These are phyloP conservation scores for Atherinomorus stipes DNA, from an alignment of 2,113 vertebrate genomes.

Conservation along the genomic window DNA sequence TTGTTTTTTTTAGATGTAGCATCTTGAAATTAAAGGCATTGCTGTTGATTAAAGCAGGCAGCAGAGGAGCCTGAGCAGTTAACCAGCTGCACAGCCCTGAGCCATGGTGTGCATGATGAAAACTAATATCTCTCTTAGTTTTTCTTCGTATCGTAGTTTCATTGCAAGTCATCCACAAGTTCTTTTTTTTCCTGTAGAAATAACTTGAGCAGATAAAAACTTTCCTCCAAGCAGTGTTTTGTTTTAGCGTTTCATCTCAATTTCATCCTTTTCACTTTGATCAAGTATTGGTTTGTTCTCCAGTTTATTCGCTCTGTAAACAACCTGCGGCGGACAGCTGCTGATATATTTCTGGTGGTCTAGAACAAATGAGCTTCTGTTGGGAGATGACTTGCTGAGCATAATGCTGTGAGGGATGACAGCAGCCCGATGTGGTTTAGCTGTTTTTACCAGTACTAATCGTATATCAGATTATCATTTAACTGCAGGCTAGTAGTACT, in stretches of 20 bases:
- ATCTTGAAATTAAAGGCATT: constrained; percentile 9
- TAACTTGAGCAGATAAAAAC: constrained; percentile 25
- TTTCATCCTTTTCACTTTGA: constrained; percentile 54
- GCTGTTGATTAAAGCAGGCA: constrained; percentile 2
- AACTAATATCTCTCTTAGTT: constrained; percentile 7
- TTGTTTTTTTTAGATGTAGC: not conserved
- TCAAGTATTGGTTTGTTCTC: constrained; percentile 51
- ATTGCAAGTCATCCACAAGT: constrained; percentile 12
- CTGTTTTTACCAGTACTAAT: not conserved
- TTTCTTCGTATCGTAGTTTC: constrained; percentile 4
- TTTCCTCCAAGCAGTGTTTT: constrained; percentile 44
- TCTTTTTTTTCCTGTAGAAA: constrained; percentile 24
- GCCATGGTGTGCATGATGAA: constrained; percentile 19
- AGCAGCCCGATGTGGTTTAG: not conserved
- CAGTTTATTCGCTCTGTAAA: constrained; percentile 34
- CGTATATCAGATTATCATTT: not conserved
- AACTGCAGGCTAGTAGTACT: not conserved
- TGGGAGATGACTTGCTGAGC: constrained; percentile 20
- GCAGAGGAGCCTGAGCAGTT: not conserved
- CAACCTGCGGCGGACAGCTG: constrained; percentile 42
- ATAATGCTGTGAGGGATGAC: not conserved
- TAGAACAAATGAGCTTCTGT: constrained; percentile 64
- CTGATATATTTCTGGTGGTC: constrained; percentile 10
- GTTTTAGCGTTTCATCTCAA: not conserved
- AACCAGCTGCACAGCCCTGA: constrained; percentile 21